These are phyloP conservation scores for Pocillopora meandrina DNA, from an alignment of 92 coral and sea anemone genomes.

Conservation along the genomic window DNA sequence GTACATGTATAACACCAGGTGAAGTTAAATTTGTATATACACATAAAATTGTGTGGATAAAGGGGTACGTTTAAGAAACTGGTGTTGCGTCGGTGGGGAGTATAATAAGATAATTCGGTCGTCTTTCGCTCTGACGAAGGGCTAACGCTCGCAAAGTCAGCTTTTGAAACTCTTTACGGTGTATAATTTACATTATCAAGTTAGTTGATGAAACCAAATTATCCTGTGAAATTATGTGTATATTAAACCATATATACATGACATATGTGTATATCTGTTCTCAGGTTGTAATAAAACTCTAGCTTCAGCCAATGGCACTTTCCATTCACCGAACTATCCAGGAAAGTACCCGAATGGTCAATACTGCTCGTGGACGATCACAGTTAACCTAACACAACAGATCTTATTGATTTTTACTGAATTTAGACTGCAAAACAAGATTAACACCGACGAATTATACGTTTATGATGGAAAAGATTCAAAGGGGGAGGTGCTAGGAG, in stretches of 20 bases:
- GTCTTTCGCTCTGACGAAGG: too few species aligned
- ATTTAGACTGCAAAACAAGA: slow-evolving; percentile 41
- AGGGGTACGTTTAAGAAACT: too few species aligned
- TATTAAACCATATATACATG: not conserved
- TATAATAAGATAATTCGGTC: too few species aligned
- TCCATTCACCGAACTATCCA: slow-evolving; percentile 78
- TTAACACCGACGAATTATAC: slow-evolving; percentile 36
- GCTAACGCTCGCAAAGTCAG: too few species aligned
- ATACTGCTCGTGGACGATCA: slow-evolving; percentile 71
- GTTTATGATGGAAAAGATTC: slow-evolving; percentile 51
- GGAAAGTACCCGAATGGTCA: slow-evolving; percentile 68
- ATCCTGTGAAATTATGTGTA: not conserved
- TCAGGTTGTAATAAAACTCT: slow-evolving; percentile 67
- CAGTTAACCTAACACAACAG: slow-evolving; percentile 32
- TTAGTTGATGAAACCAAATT: too few species aligned
- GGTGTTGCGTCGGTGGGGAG: too few species aligned
- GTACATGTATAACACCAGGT: too few species aligned
- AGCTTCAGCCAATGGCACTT: slow-evolving; percentile 43
- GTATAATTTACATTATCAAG: too few species aligned
- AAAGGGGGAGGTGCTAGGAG: slow-evolving; percentile 41
- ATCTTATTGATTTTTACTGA: slow-evolving; percentile 52
- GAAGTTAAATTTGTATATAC: too few species aligned
- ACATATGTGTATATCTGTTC: not conserved
- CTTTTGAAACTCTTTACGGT: too few species aligned
- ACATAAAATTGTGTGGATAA: too few species aligned